phyloP scores from a whole-genome alignment of 2,797 vertebrate species.

The Squalus acanthias region DNA sequence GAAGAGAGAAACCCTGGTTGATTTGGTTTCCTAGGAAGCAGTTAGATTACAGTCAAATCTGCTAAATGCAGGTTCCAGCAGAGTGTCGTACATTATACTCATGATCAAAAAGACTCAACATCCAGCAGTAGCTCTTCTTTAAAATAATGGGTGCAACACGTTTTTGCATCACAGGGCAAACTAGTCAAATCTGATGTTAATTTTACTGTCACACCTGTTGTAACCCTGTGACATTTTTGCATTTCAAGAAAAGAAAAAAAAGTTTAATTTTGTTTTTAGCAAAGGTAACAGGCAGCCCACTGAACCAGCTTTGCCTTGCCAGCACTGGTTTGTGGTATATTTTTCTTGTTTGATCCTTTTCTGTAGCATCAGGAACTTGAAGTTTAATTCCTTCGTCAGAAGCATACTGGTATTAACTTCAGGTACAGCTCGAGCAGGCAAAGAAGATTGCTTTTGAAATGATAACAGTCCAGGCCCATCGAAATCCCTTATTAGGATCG shows the following conservation, averaged over 20 bases:
- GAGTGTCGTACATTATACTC: background rate
- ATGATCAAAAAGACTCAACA: background rate
- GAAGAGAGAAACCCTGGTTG: background rate
- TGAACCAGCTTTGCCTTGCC: background rate
- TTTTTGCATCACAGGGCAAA: slow-evolving; percentile 11
- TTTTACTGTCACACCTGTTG: background rate
- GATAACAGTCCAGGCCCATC: slow-evolving; percentile 47
- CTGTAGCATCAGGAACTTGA: slow-evolving; percentile 22
- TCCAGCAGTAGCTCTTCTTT: slow-evolving; percentile 27
- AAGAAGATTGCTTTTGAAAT: slow-evolving; percentile 66
- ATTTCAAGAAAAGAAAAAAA: background rate
- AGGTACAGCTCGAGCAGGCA: slow-evolving; percentile 82
- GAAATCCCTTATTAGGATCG: slow-evolving; percentile 68
- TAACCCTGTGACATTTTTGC: background rate
- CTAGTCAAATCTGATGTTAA: slow-evolving; percentile 12
- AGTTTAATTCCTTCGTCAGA: slow-evolving; percentile 22
- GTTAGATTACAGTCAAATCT: slow-evolving; percentile 28
- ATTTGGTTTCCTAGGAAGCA: slow-evolving; percentile 25
- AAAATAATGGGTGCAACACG: slow-evolving; percentile 9
- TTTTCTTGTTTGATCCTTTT: slow-evolving; percentile 27
- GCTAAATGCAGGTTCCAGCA: background rate
- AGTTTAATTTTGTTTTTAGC: background rate
- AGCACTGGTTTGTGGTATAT: background rate
- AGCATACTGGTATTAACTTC: slow-evolving; percentile 53
- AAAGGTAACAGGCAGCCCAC: slow-evolving; percentile 19